A percentile compares a stretch with the other conserved stretches of the same genome.
phyloP scores from a whole-genome alignment of 2,113 vertebrate species.

The Plestiodon gilberti region DNA sequence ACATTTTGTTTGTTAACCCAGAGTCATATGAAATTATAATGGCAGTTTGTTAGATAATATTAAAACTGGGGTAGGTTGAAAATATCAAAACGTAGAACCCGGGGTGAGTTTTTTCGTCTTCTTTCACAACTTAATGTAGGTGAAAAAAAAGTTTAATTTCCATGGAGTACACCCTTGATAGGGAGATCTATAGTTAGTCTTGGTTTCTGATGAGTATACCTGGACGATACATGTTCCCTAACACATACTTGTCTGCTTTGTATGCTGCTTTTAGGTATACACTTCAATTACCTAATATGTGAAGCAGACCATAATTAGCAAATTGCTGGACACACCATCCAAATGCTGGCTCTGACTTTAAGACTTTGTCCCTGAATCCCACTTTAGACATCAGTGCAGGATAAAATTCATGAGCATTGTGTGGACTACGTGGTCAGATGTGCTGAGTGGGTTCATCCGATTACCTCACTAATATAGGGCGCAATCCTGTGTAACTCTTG shows the following conservation, averaged over 20 bases:
- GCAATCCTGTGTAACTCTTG: too few relatives aligned
- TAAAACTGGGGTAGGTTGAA: background rate
- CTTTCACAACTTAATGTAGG: background rate
- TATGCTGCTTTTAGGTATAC: background rate
- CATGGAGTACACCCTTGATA: background rate
- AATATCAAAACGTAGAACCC: conserved; percentile 4
- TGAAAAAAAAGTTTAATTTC: conserved; percentile 22
- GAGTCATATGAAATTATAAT: conserved; percentile 40
- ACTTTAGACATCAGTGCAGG: too few relatives aligned
- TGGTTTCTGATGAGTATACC: background rate
- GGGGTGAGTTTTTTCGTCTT: background rate
- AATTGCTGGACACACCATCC: background rate
- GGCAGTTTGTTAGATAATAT: conserved; percentile 37
- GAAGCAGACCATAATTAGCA: background rate
- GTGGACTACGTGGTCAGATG: background rate
- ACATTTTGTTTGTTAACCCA: conserved; percentile 36
- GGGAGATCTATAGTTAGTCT: background rate
- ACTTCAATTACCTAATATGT: background rate
- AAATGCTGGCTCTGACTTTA: background rate
- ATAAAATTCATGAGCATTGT: background rate
- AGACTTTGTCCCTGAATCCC: background rate
- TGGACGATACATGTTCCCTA: background rate
- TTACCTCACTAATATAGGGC: background rate
- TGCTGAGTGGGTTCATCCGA: background rate
- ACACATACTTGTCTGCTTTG: background rate